Base-by-base conservation (phyloP, 2,797 vertebrate species). In the Pachyuromys duprasi region DNA sequence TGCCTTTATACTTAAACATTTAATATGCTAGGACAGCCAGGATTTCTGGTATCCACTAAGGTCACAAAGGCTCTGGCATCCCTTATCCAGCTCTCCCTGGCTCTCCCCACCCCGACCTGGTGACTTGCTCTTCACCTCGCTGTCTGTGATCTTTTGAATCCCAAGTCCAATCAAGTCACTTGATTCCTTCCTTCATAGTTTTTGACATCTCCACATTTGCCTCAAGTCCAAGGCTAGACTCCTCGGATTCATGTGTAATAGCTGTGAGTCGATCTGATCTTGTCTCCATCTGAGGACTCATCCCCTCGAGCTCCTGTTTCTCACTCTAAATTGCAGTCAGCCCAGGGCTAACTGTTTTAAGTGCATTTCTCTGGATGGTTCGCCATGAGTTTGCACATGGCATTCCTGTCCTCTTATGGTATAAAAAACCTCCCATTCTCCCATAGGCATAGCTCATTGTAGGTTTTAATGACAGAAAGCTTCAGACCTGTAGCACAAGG, bases 131-230 rank as follows among this genome's bases (percentile, higher is more conserved):
- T 87, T 63, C 42, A 80, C 2, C 1, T n/a, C 28, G 53, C 39
- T 39, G 17, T 87, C 24, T 76, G 45, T n/a, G 45, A 57, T 79
- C 53, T n/a, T 80, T 94, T 45, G 91, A 91, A 88, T 93, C 26
- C 79, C 53, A 84, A 76, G 90, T 92, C n/a, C 39, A 93, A 72
- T 91, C 83, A 90, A 60, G 49, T 82, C 62, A 14, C 36, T 91
- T 31, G 17, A 13, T 82, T 91, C 13, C 31, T 95, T 90, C 55
- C 49, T 91, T 82, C 86, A 55, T 14, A 60, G 65, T 86, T 76
- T 76, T 62, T 57, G 83, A 49, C 65, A 49, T 36, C 42, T 81
- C 65, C 18, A 1, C 4, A 9, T 86, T 96, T 95, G 69, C 95
- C 79, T 95, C 20, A 45, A 70, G 75, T 96, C 31, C 22, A 84